Base-by-base conservation (phyloP, 2,113 vertebrate species). In the Gallinago undulata region DNA sequence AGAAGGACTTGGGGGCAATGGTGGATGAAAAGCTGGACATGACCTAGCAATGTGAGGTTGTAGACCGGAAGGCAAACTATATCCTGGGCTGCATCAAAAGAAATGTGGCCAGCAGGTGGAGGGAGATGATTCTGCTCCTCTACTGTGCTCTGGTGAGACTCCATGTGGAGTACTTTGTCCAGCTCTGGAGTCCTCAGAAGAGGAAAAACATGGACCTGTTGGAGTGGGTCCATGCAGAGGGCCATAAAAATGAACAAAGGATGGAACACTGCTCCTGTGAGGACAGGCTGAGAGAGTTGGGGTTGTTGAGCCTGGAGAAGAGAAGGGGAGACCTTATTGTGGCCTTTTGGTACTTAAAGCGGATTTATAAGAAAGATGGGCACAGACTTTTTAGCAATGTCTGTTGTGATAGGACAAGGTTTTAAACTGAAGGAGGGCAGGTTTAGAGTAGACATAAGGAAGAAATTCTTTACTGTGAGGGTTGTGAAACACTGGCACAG, bases 131-230 rank as follows among this genome's bases (percentile, higher is more conserved):
- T 74, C 24, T 87, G 4, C 3, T 13, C 8, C 18, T 80, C 11
- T 56, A 7, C 30, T 72, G 28, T 9, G 12, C 24, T 28, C 19
- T 67, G 2, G 0, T 67, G 84, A 63, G 33, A 18, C 1, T n/a
- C 1, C 3, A 23, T 18, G 21, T 51, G 24, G 1, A 74, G 13
- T 1, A 1, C 10, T 43, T 33, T 4, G 6, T 13, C 41, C 33
- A 68, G 2, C 30, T 35, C 33, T 51, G 21, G 12, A 24, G 7
- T 53, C 13, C 33, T 22, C 41, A 45, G 16, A 33, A 31, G 25
- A n/a, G 41, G 19, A 77, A 72, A 25, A 6, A 17, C 10, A 3
- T 37, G 10, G 31, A n/a, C 17, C 47, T 43, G 19, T n/a, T 83
- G 41, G 27, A 55, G 17, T 7, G 17, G 41, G 31, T 62, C 23